phyloP scores from a whole-genome alignment of 2,888 invertebrate species.

The Ephialtes manifestator region DNA sequence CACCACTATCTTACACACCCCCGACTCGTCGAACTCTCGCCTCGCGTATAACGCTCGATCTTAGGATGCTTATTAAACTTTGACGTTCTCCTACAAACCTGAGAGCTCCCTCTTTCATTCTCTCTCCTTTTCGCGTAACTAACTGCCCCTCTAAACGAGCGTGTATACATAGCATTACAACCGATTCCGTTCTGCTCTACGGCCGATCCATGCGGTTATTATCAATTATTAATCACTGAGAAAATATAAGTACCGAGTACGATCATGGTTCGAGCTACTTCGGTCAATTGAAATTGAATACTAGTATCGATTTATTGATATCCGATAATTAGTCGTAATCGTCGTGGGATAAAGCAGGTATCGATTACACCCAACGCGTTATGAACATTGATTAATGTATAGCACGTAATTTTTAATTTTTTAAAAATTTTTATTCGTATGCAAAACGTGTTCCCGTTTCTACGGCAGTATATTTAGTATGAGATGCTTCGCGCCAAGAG shows the following conservation, averaged over 20 bases:
- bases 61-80: slow-evolving; percentile 69
- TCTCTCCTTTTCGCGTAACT: slow-evolving; percentile 37
- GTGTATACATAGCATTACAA: slow-evolving; percentile 24
- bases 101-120: slow-evolving; percentile 61
- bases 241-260: slow-evolving; percentile 29
- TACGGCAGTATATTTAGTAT: slow-evolving; percentile 32
- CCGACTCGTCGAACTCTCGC: slow-evolving; percentile 54
- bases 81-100: slow-evolving; percentile 44
- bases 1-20: slow-evolving; percentile 26
- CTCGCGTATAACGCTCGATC: slow-evolving; percentile 50
- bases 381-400: slow-evolving; percentile 63
- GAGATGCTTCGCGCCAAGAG: slow-evolving; percentile 25
- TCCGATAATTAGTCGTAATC: slow-evolving; percentile 61
- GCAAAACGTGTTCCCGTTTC: slow-evolving; percentile 58
- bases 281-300: slow-evolving; percentile 60
- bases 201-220: slow-evolving; percentile 57
- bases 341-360: slow-evolving; percentile 12
- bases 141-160: slow-evolving; percentile 57
- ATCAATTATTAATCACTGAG: slow-evolving; percentile 67
- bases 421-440: slow-evolving; percentile 43
- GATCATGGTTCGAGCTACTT: slow-evolving; percentile 27
- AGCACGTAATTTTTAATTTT: slow-evolving; percentile 9
- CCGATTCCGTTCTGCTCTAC: slow-evolving; percentile 53
- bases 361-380: slow-evolving; percentile 45
- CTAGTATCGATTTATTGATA: slow-evolving; percentile 61